Conservation (phyloP, 2,113 vertebrate species). For the Pluvianellus socialis region DNA sequence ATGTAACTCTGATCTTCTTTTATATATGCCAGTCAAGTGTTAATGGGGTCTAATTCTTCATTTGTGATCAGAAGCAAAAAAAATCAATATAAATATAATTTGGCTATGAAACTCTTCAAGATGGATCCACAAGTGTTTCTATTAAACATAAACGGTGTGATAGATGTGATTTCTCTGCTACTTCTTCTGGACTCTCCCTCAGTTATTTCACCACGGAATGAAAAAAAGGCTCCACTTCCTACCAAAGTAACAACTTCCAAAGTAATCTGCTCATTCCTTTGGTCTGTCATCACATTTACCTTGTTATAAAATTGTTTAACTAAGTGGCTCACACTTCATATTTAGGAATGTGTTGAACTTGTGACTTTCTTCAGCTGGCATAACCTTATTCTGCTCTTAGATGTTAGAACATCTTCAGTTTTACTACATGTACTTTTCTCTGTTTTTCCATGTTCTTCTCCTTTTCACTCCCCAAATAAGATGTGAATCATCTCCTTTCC, state of each 20-base stretch:
- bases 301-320: neutral
- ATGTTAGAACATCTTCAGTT: neutral
- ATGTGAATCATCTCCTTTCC: neutral
- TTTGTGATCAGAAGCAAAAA: neutral
- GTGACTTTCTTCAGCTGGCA: neutral
- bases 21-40: neutral
- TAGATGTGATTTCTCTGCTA: too few relatives aligned
- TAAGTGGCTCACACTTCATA: neutral
- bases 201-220: neutral
- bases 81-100: neutral
- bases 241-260: neutral
- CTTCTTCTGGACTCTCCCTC: neutral
- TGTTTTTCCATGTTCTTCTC: neutral
- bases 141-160: neutral
- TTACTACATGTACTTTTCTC: neutral
- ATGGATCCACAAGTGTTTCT: neutral
- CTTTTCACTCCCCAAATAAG: neutral
- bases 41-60: neutral
- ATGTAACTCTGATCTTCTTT: neutral
- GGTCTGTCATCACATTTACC: neutral
- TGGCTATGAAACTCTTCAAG: neutral
- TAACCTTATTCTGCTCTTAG: neutral
- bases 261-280: neutral
- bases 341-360: neutral
- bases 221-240: neutral